These are phyloP conservation scores for Listronotus oregonensis DNA, from an alignment of 1,140 invertebrate species.

Conservation along the genomic window DNA sequence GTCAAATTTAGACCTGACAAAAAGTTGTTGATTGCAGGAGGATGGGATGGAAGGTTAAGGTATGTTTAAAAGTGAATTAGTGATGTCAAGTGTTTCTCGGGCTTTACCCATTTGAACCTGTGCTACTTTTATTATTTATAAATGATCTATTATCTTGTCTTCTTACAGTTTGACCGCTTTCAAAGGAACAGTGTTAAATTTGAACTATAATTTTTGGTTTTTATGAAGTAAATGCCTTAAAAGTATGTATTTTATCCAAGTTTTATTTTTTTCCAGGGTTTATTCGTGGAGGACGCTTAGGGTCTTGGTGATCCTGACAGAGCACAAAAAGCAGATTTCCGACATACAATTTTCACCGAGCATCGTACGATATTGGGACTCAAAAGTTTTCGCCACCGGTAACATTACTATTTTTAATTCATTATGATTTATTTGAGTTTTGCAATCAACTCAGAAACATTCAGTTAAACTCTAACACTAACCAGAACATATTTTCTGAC, in stretches of 20 bases:
- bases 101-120: no score
- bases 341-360: conserved; percentile 70
- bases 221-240: background rate
- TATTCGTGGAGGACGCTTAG: conserved; percentile 79
- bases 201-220: conserved; percentile 3
- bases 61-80: conserved; percentile 2
- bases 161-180: no score
- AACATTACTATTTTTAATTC: background rate
- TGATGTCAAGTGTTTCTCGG: no score
- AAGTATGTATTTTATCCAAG: background rate
- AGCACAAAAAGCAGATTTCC: conserved; percentile 68
- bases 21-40: conserved; percentile 75
- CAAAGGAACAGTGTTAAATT: no score
- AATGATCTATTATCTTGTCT: no score
- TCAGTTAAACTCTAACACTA: no score
- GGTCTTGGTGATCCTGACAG: conserved; percentile 73
- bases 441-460: no score
- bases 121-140: no score
- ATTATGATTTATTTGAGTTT: no score
- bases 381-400: conserved; percentile 71
- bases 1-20: conserved; percentile 72
- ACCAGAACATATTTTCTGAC: no score
- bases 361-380: conserved; percentile 67
- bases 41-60: conserved; percentile 74
- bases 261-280: conserved; percentile 58